Evolutionary conservation across 2,113 vertebrate species (phyloP), one percentile per base, ranked within the genome.

Genomic region (Ahaetulla prasina): DNA sequence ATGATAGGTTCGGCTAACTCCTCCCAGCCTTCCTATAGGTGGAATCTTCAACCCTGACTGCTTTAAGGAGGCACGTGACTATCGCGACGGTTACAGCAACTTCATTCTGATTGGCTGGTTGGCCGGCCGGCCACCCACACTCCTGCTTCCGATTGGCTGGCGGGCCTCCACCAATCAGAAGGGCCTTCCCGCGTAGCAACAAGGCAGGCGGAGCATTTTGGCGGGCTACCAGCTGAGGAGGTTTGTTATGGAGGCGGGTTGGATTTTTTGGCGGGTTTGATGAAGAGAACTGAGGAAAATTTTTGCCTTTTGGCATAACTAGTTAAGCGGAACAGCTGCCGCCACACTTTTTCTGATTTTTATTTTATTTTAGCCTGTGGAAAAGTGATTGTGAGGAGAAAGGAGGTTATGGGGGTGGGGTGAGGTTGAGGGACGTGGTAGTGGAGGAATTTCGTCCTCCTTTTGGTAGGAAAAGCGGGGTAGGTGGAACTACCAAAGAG

Each of bases 401-500:
- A 68, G 11, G 11, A 35, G 12, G 30, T 74, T 16, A 18, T 7
- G n/a, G n/a, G n/a, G 45, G 5, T 47, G 30, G 63, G 2, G 63
- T 27, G 60, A 3, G 3, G 3, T 11, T 63, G 57, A 63, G 57
- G 27, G 11, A 63, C 0, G n/a, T 18, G 14, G 4, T 35, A 20
- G 16, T 74, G 16, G 27, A 4, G 3, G n/a, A 74, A 35, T 74
- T 35, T 35, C n/a, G 14, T 7, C n/a, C 12, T 35, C 14, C 14
- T 35, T 74, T 18, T 18, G 63, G 16, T 74, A 74, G 68, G n/a
- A 74, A 74, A 74, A 47, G 1, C 0, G 1, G 22, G 3, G 14
- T n/a, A 5, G 0, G 7, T 0, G 6, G 30, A 6, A 8, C 14
- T 2, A 7, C n/a, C n/a, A 8, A 8, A 1, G 68, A 20, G 14